phyloP scores from a whole-genome alignment of 2,797 vertebrate species.

The Natrix natrix region DNA sequence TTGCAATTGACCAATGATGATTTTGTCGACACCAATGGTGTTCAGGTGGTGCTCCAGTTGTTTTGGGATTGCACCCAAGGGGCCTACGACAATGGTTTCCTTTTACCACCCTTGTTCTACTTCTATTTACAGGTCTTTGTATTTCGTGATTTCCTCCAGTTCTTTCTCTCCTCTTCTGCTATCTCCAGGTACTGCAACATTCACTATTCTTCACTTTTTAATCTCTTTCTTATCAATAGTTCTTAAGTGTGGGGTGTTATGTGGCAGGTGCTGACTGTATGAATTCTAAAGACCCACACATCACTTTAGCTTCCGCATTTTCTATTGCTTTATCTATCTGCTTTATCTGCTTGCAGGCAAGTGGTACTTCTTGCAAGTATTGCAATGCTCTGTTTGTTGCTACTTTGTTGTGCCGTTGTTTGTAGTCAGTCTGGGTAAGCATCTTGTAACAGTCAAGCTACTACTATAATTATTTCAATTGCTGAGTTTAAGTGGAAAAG shows the following conservation, averaged over 20 bases:
- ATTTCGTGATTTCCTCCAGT: not conserved
- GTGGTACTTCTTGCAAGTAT: not conserved
- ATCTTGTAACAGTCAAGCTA: not conserved
- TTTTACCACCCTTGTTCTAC: not conserved
- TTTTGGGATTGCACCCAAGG: not conserved
- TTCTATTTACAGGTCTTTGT: not conserved
- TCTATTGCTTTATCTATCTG: not conserved
- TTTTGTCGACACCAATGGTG: not conserved
- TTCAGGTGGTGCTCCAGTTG: not conserved
- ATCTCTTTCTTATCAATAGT: not conserved
- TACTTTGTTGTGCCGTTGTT: not conserved
- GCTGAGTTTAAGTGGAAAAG: not conserved
- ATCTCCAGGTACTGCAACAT: not conserved
- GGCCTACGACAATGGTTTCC: not conserved
- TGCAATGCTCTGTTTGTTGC: not conserved
- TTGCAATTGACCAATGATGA: not conserved
- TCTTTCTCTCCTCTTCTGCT: not conserved
- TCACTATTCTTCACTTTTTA: not conserved
- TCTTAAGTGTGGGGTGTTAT: not conserved
- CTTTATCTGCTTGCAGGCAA: not conserved
- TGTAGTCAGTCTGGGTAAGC: not conserved
- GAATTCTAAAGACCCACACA: not conserved
- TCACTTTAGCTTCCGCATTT: not conserved
- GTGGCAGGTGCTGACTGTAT: not conserved
- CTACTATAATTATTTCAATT: not conserved